Conservation (phyloP, 2,797 vertebrate genomes). For the Pipistrellus kuhlii region DNA sequence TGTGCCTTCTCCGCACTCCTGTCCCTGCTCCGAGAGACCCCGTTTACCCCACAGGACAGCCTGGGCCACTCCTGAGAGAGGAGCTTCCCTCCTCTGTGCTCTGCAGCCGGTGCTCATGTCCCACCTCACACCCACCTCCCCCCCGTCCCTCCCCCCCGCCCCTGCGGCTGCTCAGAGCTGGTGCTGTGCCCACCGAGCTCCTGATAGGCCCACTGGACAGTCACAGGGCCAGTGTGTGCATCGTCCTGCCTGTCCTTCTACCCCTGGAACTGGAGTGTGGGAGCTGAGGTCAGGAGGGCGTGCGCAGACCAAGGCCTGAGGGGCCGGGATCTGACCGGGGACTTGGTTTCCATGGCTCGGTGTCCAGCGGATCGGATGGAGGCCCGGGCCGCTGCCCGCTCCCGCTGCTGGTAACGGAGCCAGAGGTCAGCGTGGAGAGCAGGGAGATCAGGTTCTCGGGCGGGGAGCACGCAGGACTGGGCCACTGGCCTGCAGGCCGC, state of each 20-base stretch:
- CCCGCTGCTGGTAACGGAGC: constrained; percentile 41
- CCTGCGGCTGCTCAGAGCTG: background rate
- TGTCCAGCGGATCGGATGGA: constrained; percentile 44
- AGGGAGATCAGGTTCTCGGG: constrained; percentile 69
- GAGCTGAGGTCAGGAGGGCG: constrained; percentile 60
- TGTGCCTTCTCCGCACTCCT: background rate
- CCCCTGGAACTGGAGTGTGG: constrained; percentile 51
- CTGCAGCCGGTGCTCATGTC: background rate
- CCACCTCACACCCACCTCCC: background rate
- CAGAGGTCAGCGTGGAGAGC: constrained; percentile 68
- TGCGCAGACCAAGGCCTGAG: constrained; percentile 44
- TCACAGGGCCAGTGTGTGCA: too few species aligned
- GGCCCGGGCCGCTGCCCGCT: background rate
- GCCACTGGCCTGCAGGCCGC: background rate
- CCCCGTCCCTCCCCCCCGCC: too few species aligned
- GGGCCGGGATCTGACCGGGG: constrained; percentile 71
- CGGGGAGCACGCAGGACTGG: background rate
- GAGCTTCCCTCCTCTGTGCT: background rate
- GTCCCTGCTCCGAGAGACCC: background rate
- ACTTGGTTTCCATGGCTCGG: constrained; percentile 59
- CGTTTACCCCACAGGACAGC: background rate
- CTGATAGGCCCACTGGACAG: background rate
- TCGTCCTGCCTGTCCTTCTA: constrained; percentile 16
- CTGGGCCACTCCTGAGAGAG: background rate
- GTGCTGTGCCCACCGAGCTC: background rate